These are phyloP conservation scores for Watsonalla cultraria DNA, from an alignment of 2,888 invertebrate genomes.

Conservation along the genomic window DNA sequence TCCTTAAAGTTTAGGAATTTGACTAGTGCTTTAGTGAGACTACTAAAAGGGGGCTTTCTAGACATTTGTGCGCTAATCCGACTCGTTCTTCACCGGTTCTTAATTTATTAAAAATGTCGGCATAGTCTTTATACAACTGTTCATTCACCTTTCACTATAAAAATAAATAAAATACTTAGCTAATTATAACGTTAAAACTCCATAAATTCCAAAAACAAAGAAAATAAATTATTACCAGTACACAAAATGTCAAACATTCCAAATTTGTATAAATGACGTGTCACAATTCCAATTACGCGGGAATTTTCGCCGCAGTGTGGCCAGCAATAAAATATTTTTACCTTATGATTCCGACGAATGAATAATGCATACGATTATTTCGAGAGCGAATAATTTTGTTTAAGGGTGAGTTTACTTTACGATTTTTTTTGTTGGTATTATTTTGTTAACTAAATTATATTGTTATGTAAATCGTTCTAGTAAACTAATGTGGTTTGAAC, in stretches of 20 bases:
- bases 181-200: background rate
- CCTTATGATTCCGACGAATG: constrained; percentile 17
- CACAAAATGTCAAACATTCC: background rate
- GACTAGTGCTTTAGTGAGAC: too few relatives aligned
- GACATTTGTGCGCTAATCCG: too few relatives aligned
- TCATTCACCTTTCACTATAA: too few relatives aligned
- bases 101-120: too few relatives aligned
- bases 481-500: too few relatives aligned
- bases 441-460: constrained; percentile 4
- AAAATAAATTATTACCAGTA: background rate
- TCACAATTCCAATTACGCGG: background rate
- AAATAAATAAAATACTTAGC: too few relatives aligned
- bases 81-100: too few relatives aligned
- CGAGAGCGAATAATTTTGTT: constrained; percentile 20
- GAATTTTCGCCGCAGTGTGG: background rate
- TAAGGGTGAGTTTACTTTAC: constrained; percentile 14
- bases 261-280: background rate
- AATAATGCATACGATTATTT: constrained; percentile 34
- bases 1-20: too few relatives aligned
- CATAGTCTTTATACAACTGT: too few relatives aligned
- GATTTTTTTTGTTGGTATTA: constrained; percentile 20
- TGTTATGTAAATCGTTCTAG: too few relatives aligned
- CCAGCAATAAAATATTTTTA: constrained; percentile 8
- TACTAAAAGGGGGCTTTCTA: too few relatives aligned
- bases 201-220: background rate